Evolutionary conservation across 2,888 invertebrate species (phyloP), one percentile per base, ranked within the genome.

Genomic region (Spialia ferax): DNA sequence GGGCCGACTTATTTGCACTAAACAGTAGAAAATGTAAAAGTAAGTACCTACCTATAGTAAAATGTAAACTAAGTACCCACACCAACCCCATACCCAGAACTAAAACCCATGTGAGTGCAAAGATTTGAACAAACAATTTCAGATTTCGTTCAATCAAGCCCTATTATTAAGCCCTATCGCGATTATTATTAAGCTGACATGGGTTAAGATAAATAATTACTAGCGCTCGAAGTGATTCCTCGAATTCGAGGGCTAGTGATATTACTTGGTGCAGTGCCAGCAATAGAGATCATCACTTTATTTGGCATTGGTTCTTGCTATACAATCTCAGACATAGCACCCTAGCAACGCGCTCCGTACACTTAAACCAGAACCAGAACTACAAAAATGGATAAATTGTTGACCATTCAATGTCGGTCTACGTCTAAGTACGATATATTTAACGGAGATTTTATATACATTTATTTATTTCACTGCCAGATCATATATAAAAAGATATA

Each of bases 231-330:
- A 42, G 42, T 42, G 15, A 42, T 42, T 15, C 2, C 1, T 15
- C 15, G 42, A 42, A 42, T 15, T 42, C 42, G 7, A 42, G 42
- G 15, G 15, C 42, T 15, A 42, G 15, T 42, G 15, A 15, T 42
- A 42, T 42, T 42, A 18, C 18, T 42, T 15, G 42, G 42, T 42
- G 42, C 15, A 42, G 42, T 42, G 42, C 42, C 42, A 42, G 42
- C 42, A 42, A 42, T 13, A n/a, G 18, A 18, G 45, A 45, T 45
- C 45, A 18, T 45, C 45, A 45, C 15, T 18, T 18, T 45, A 45
- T 45, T 45, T 45, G 18, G 45, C 45, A 45, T 45, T 18, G 18
- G 18, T 8, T 45, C 15, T 45, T 18, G 45, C 18, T 45, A 45
- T 1, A 45, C 15, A 45, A 45, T 45, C 15, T 45, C 18, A 45